A percentile compares a stretch with the other conserved stretches of the same genome.
These are phyloP conservation scores for Salarias fasciatus DNA, from an alignment of 2,797 vertebrate genomes.

Conservation along the genomic window DNA sequence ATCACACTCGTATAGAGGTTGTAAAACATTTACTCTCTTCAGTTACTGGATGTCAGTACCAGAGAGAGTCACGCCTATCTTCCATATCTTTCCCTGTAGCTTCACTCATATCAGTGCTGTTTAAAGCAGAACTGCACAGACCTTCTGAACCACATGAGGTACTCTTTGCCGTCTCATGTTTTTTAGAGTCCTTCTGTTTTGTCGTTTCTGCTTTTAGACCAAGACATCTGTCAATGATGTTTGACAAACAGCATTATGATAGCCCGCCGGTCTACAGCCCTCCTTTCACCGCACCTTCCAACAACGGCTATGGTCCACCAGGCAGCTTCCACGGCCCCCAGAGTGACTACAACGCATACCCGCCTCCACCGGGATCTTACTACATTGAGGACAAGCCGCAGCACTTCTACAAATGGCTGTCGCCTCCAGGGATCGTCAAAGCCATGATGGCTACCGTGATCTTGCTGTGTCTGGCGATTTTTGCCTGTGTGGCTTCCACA, in stretches of 20 bases:
- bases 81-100: slow-evolving; percentile 35
- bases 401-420: slow-evolving; percentile 89
- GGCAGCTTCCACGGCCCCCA: slow-evolving; percentile 76
- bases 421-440: slow-evolving; percentile 86
- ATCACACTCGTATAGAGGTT: slow-evolving; percentile 20
- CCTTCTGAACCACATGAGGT: background rate
- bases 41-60: slow-evolving; percentile 15
- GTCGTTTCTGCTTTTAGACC: slow-evolving; percentile 17
- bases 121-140: background rate
- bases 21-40: slow-evolving; percentile 70
- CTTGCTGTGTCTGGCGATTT: slow-evolving; percentile 87
- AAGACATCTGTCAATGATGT: slow-evolving; percentile 68
- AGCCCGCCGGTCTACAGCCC: slow-evolving; percentile 86
- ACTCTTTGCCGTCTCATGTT: slow-evolving; percentile 5
- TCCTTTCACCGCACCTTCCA: slow-evolving; percentile 74
- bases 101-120: slow-evolving; percentile 48
- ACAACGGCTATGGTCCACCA: slow-evolving; percentile 72
- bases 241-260: slow-evolving; percentile 82
- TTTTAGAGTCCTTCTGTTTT: slow-evolving; percentile 5
- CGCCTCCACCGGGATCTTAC: slow-evolving; percentile 85
- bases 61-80: slow-evolving; percentile 53
- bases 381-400: slow-evolving; percentile 82
- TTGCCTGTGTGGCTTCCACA: slow-evolving; percentile 92
- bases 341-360: slow-evolving; percentile 79
- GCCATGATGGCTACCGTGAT: slow-evolving; percentile 78